These are phyloP conservation scores for Colinus virginianus DNA, from an alignment of 2,113 vertebrate species.

Conservation along the genomic window DNA sequence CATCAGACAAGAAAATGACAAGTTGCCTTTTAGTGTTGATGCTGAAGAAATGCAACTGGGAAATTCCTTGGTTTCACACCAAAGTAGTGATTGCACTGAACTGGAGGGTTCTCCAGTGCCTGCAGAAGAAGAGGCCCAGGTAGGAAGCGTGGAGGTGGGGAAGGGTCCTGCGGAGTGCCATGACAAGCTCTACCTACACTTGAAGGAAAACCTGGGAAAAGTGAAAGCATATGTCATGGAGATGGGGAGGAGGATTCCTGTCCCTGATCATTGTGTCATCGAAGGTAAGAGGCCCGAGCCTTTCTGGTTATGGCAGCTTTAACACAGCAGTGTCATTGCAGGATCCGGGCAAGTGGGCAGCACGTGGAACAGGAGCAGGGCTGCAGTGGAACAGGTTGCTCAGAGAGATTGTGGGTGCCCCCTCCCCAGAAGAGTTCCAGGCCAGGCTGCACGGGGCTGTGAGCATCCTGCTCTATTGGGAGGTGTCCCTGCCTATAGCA, in stretches of 20 bases:
- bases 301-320: not conserved
- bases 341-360: not conserved
- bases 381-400: too few species aligned
- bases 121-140: not conserved
- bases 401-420: too few species aligned
- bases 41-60: constrained; percentile 19
- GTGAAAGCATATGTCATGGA: constrained; percentile 86
- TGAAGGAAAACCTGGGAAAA: constrained; percentile 87
- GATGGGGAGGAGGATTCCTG: constrained; percentile 85
- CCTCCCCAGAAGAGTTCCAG: too few species aligned
- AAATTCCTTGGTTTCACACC: constrained; percentile 44
- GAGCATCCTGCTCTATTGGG: too few species aligned
- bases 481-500: too few species aligned
- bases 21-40: not conserved
- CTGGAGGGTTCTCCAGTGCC: constrained; percentile 19
- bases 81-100: not conserved
- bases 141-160: constrained; percentile 31
- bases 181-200: constrained; percentile 87
- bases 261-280: constrained; percentile 90
- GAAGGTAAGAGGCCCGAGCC: constrained; percentile 84
- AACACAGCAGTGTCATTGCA: fast-evolving
- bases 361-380: not conserved
- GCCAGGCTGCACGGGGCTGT: too few species aligned
- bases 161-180: constrained; percentile 42
- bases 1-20: constrained; percentile 62